A percentile compares a stretch with the other conserved stretches of the same genome.
These are phyloP conservation scores for Leucozona laternaria DNA, from an alignment of 2,888 invertebrate species.

Conservation along the genomic window DNA sequence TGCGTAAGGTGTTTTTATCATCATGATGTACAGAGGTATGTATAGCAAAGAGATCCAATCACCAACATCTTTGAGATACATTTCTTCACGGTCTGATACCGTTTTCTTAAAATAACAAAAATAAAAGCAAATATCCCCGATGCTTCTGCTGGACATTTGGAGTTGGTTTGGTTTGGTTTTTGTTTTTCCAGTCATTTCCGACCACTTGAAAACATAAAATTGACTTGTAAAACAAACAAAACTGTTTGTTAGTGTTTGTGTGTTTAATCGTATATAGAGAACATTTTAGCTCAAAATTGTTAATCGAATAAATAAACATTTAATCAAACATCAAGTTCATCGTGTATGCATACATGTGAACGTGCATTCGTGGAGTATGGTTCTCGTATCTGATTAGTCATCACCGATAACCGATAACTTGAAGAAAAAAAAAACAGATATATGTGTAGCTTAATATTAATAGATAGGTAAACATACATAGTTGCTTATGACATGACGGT, in stretches of 20 bases:
- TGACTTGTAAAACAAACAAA: conserved; percentile 34
- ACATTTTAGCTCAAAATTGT: conserved; percentile 49
- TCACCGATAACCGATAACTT: conserved; percentile 40
- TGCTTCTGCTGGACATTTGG: conserved; percentile 49
- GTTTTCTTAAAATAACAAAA: not conserved
- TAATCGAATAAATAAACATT: conserved; percentile 71
- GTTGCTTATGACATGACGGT: conserved; percentile 47
- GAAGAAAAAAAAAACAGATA: conserved; percentile 16
- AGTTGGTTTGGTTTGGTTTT: not conserved
- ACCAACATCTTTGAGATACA: conserved; percentile 52
- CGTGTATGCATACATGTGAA: not conserved
- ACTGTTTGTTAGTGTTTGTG: conserved; percentile 15
- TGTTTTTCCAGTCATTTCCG: not conserved
- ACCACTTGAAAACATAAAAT: conserved; percentile 66
- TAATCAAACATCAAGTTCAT: conserved; percentile 55
- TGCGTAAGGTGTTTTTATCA: conserved; percentile 37
- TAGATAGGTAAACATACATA: too few relatives aligned
- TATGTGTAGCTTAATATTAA: not conserved
- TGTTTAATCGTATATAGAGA: not conserved
- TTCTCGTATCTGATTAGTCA: conserved; percentile 34
- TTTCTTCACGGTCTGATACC: conserved; percentile 13
- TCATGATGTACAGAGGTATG: not conserved
- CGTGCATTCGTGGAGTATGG: conserved; percentile 40
- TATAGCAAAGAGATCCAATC: conserved; percentile 55
- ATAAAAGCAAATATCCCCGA: conserved; percentile 42